These are phyloP conservation scores for Coreius guichenoti DNA, from an alignment of 2,797 vertebrate genomes.

Conservation along the genomic window DNA sequence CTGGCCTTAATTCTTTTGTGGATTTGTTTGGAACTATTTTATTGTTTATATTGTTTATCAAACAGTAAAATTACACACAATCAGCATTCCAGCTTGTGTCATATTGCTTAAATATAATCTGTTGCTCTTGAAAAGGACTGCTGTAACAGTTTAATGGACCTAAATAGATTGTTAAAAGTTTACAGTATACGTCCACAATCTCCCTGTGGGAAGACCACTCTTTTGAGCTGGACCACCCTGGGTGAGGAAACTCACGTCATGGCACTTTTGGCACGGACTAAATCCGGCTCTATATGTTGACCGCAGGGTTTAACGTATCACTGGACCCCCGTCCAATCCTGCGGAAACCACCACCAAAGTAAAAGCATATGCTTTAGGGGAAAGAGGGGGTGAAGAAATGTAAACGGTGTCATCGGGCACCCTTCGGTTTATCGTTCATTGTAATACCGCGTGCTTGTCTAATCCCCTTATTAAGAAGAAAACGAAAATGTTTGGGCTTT, in stretches of 20 bases:
- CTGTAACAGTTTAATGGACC: neutral
- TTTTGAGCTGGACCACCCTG: slow-evolving; percentile 67
- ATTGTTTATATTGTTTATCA: neutral
- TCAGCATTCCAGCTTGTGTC: neutral
- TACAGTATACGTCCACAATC: neutral
- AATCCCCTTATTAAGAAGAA: slow-evolving; percentile 59
- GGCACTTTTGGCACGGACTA: slow-evolving; percentile 61
- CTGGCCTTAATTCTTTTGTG: neutral
- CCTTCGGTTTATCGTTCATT: slow-evolving; percentile 64
- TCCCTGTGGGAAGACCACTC: slow-evolving; percentile 49
- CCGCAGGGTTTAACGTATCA: slow-evolving; percentile 70
- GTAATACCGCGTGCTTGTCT: slow-evolving; percentile 40
- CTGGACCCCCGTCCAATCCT: slow-evolving; percentile 56
- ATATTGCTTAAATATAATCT: neutral
- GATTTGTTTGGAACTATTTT: neutral
- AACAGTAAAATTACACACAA: neutral
- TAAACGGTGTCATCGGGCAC: slow-evolving; percentile 49
- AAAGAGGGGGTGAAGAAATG: slow-evolving; percentile 39
- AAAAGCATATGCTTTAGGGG: slow-evolving; percentile 68
- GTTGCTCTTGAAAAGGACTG: slow-evolving; percentile 11
- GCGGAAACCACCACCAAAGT: slow-evolving; percentile 65
- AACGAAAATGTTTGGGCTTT: slow-evolving; percentile 55
- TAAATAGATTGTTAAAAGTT: neutral
- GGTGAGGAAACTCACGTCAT: slow-evolving; percentile 62
- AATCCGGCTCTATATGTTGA: slow-evolving; percentile 61